Evolutionary conservation across 2,888 invertebrate genomes (phyloP), one percentile per base, ranked within the genome.

Genomic region (Thalpophila matura): DNA sequence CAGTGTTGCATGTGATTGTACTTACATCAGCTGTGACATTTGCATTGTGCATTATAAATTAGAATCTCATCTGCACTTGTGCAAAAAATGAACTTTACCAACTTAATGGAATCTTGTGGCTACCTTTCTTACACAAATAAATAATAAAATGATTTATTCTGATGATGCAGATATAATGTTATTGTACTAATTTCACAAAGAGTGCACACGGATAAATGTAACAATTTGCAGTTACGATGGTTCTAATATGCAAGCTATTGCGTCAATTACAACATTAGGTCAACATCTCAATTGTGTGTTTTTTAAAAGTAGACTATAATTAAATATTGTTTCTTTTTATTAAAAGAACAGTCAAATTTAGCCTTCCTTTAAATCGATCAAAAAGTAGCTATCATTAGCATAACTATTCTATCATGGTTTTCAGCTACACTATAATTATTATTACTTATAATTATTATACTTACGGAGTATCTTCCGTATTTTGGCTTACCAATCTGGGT

Each of bases 31-130:
- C 40, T 3, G 29, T 56, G 65, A 66, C 57, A 77, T 66, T 77
- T 63, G 43, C 57, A 63, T 49, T 40, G 27, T 55, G 38, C 51
- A 40, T 62, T 61, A 58, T 29, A 43, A 63, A 60, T 69, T 60
- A 77, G 37, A 40, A 54, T 18, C 37, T 42, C 60, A 74, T 49
- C 58, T 29, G 33, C 26, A 31, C 31, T 29, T 29, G 14, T 55
- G 57, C 65, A 74, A 74, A 77, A 74, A 60, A 54, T 14, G 20
- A 27, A 49, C 45, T 26, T 50, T 27, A 61, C 43, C 31, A 40
- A 57, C 38, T 22, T 63, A 65, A 73, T 64, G 69, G 26, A 69
- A 62, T 75, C 51, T 40, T 63, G 55, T 57, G 61, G 55, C 68
- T 37, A 43, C 12, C 43, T 55, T 56, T 60, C 29, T 38, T 59